A percentile compares a stretch with the other conserved stretches of the same genome.
Conservation (phyloP, 2,888 invertebrate species). For the Cryptocephalus moraei region DNA sequence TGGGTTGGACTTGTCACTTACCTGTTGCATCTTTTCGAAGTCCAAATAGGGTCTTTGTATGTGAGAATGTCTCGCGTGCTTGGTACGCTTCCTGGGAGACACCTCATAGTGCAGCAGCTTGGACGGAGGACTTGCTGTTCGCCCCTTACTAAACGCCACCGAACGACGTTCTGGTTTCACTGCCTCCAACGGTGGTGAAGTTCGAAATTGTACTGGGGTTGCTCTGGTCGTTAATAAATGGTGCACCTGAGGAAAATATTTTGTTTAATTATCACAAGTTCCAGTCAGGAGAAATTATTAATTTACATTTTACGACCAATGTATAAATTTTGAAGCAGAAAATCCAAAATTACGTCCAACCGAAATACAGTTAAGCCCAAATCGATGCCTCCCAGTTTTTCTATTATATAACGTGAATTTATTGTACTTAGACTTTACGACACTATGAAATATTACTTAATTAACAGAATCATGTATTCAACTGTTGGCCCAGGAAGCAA, state of each 20-base stretch:
- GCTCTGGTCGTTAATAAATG: conserved; percentile 54
- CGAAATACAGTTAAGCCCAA: too few species aligned
- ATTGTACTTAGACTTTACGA: too few species aligned
- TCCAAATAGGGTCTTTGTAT: conserved; percentile 82
- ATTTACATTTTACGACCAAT: too few species aligned
- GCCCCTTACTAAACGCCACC: conserved; percentile 25
- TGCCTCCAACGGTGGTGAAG: conserved; percentile 83
- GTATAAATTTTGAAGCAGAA: too few species aligned
- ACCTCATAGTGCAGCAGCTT: conserved; percentile 48
- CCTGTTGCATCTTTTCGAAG: conserved; percentile 96
- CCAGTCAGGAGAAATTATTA: too few species aligned
- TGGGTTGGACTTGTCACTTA: conserved; percentile 35
- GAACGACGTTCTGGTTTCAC: conserved; percentile 56
- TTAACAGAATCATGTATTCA: too few species aligned
- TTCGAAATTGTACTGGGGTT: conserved; percentile 81
- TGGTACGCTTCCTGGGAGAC: conserved; percentile 50
- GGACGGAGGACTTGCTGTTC: conserved; percentile 40
- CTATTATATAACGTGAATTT: too few species aligned
- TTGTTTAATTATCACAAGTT: too few species aligned
- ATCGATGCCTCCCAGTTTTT: too few species aligned
- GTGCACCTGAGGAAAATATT: conserved; percentile 40
- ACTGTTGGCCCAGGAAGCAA: too few species aligned
- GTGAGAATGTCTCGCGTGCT: conserved; percentile 49
- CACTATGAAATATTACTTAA: too few species aligned
- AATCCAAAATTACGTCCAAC: too few species aligned